phyloP scores from a whole-genome alignment of 2,113 vertebrate species.

The Delphinus delphis region DNA sequence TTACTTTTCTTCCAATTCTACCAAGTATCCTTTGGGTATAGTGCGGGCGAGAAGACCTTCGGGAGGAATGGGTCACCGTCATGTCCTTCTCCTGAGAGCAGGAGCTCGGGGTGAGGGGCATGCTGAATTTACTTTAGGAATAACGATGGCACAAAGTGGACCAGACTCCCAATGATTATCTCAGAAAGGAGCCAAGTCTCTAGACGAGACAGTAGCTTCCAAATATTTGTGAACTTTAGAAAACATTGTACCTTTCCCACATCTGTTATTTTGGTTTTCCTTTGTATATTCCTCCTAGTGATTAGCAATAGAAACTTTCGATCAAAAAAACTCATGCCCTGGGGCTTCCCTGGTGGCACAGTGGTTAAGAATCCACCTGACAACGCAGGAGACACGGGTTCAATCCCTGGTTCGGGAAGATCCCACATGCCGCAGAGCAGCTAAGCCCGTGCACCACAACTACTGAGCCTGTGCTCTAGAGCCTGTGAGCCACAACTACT shows the following conservation, averaged over 20 bases:
- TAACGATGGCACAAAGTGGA: background rate
- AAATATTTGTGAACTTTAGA: background rate
- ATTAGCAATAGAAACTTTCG: background rate
- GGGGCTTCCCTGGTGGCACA: too few species aligned
- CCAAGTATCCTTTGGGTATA: background rate
- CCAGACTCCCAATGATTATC: background rate
- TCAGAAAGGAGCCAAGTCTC: background rate
- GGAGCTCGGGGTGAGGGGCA: background rate
- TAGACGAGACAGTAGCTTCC: background rate
- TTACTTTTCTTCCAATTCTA: background rate
- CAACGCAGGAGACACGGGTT: too few species aligned
- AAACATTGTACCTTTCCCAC: background rate
- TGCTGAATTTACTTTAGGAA: background rate
- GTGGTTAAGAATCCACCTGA: too few species aligned
- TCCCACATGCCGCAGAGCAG: too few species aligned
- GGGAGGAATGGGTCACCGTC: background rate
- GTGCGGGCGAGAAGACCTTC: background rate
- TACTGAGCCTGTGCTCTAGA: too few species aligned
- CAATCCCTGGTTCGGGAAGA: too few species aligned
- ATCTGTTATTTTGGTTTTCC: background rate
- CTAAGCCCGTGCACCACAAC: too few species aligned
- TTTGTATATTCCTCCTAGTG: background rate
- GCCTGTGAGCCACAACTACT: too few species aligned
- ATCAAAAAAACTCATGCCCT: background rate
- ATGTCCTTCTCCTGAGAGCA: background rate